Base-by-base conservation (phyloP, 2,113 vertebrate genomes). In the Corydoras sp. region DNA sequence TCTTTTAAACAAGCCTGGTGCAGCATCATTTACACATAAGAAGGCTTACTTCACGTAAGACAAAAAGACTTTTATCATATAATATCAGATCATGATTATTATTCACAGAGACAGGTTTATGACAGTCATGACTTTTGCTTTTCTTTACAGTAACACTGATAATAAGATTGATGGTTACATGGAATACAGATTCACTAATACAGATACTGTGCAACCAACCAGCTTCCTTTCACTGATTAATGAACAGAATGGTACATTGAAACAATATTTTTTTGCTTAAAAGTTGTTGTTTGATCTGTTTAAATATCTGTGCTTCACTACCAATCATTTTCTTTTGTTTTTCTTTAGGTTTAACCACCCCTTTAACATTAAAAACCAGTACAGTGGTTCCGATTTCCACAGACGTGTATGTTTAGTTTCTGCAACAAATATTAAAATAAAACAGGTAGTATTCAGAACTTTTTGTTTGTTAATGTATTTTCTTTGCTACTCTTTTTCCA, bases 151-250 rank as follows among this genome's bases (percentile, higher is more conserved):
- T 67, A 55, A 4, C 29, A 3, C 53, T 15, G 32, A 67, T 30
- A 55, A 67, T 30, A 12, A 55, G 51, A 30, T 56, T n/a, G 6
- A 67, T 4, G 65, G 65, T 55, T 9, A n/a, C 43, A 55, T 67
- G 51, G 30, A 56, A 6, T 67, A 67, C 24, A 0, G 5, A 24
- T 67, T 67, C 14, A 13, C 54, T 55, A 53, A 55, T 56, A 29
- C 10, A 56, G 65, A 15, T 13, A 54, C 50, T 13, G 15, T n/a
- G 31, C 14, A 11, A 56, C 65, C 65, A 67, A 30, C 30, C 53
- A 31, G 51, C 53, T 67, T 55, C 30, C 30, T 67, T 0, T 5
- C 35, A 43, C 35, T 43, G 35, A 43, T 43, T 43, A 35, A 67
- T 15, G 11, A 29, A 8, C 30, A 55, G 13, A 55, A n/a, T 11